Evolutionary conservation across 2,888 invertebrate species (phyloP).

Genomic region (Diarsia dahlii): DNA sequence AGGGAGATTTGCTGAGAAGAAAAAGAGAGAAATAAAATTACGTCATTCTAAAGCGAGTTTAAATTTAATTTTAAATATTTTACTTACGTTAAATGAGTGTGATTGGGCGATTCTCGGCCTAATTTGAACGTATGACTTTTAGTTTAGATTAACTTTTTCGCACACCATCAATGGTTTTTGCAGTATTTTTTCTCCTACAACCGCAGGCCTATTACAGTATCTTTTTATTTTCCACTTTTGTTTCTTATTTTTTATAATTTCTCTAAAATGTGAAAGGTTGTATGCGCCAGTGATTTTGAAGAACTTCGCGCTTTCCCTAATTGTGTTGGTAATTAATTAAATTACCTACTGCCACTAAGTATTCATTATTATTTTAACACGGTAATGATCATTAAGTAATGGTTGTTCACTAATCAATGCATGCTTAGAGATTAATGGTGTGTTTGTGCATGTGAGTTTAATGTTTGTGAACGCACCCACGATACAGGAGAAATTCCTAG

Average conservation of each 20-base stretch:
- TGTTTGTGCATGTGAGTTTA: no score
- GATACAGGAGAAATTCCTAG: no score
- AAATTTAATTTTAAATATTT: neutral
- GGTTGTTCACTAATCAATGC: neutral
- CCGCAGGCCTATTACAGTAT: no score
- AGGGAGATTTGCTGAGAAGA: no score
- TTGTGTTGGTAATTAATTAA: slow-evolving; percentile 24
- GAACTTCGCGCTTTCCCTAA: slow-evolving; percentile 30
- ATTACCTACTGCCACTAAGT: neutral
- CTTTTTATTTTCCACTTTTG: neutral
- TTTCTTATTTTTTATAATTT: neutral
- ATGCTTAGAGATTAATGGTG: neutral
- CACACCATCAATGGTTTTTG: neutral
- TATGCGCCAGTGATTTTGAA: slow-evolving; percentile 31
- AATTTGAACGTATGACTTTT: neutral
- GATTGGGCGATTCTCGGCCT: neutral
- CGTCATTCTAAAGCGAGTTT: no score
- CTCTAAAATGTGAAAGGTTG: slow-evolving; percentile 20
- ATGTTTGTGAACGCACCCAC: no score
- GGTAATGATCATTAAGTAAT: neutral
- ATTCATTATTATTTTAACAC: slow-evolving; percentile 5
- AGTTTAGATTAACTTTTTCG: neutral
- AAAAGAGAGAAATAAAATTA: no score
- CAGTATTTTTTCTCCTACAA: neutral
- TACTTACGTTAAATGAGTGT: neutral